Evolutionary conservation across 1,140 invertebrate genomes (phyloP), one percentile per base, ranked within the genome.

Genomic region (Rhynchophorus ferrugineus): DNA sequence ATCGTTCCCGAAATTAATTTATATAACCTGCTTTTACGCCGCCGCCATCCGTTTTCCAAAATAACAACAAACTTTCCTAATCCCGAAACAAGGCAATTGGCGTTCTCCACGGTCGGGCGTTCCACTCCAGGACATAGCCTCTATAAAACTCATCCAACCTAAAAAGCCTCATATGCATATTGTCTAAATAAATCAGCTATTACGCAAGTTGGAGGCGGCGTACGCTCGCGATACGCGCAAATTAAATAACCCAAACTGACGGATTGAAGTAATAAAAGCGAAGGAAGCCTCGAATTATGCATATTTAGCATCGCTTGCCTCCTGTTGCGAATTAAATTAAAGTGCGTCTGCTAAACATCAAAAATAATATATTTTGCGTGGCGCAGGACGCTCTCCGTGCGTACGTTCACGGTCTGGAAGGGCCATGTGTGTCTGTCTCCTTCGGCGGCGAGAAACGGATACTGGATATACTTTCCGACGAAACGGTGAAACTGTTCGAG

Each of bases 261-360:
- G 47, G 61, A 66, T 64, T 61, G 62, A 33, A 35, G 64, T 58
- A 66, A 66, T 66, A 66, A 66, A 66, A 62, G 57, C 59, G 55
- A 59, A 57, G 58, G 61, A 43, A 54, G 46, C 57, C 62, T 61
- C 64, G 63, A 64, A 66, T 66, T 66, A 64, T 62, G 61, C 60
- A 64, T 64, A 62, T 66, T 64, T 62, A 63, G 61, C 44, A 60
- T 63, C 58, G 61, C 61, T 62, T 62, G 64, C 61, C 62, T 59
- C 61, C 64, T 59, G 54, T 57, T 37, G 57, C 51, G 61, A 64
- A 66, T 66, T 66, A 62, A 66, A 66, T 66, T 66, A 66, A 63
- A 61, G 59, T 60, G 59, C 57, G 60, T 66, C 64, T 66, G 64
- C 59, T 49, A 49, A 66, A 55, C 58, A 64, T 66, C 64, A 66